Percentiles rank a stretch among this genome's conserved stretches.
Evolutionary conservation across 1,140 invertebrate species (phyloP).

Genomic region (Kradibia gibbosae): DNA sequence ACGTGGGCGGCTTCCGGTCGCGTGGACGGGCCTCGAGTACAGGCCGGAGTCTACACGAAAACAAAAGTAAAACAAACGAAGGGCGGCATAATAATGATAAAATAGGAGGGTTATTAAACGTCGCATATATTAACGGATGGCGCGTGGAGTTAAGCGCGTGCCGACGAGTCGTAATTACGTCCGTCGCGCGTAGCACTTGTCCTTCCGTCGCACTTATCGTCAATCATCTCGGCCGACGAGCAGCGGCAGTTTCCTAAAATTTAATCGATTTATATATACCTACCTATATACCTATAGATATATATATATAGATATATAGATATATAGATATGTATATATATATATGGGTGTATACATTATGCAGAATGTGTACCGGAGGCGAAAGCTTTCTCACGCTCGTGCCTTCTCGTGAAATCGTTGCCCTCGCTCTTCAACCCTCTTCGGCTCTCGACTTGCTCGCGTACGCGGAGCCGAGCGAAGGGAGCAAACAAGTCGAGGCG

Average conservation of each 20-base stretch:
- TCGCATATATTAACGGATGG: slow-evolving; percentile 41
- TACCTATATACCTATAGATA: no score
- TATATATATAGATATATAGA: no score
- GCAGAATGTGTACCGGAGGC: slow-evolving; percentile 41
- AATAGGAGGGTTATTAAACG: slow-evolving; percentile 56
- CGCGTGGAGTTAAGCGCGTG: slow-evolving; percentile 59
- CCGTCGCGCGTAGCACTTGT: slow-evolving; percentile 23
- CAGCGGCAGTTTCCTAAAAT: slow-evolving; percentile 9
- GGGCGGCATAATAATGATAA: neutral
- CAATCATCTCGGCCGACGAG: slow-evolving; percentile 49
- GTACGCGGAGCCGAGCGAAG: neutral
- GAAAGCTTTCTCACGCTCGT: slow-evolving; percentile 45
- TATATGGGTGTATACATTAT: no score
- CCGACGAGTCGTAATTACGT: slow-evolving; percentile 62
- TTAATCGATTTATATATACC: slow-evolving; percentile 37
- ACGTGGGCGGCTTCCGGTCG: slow-evolving; percentile 61
- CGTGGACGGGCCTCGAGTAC: slow-evolving; percentile 53
- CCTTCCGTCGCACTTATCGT: slow-evolving; percentile 53
- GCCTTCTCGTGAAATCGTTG: slow-evolving; percentile 22
- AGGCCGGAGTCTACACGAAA: neutral
- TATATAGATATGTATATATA: no score
- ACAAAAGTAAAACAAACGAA: neutral
- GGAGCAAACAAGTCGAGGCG: slow-evolving; percentile 5
- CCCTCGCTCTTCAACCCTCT: neutral
- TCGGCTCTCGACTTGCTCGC: neutral